phyloP scores from a whole-genome alignment of 2,113 vertebrate genomes.

The Rhadina sibilatrix region DNA sequence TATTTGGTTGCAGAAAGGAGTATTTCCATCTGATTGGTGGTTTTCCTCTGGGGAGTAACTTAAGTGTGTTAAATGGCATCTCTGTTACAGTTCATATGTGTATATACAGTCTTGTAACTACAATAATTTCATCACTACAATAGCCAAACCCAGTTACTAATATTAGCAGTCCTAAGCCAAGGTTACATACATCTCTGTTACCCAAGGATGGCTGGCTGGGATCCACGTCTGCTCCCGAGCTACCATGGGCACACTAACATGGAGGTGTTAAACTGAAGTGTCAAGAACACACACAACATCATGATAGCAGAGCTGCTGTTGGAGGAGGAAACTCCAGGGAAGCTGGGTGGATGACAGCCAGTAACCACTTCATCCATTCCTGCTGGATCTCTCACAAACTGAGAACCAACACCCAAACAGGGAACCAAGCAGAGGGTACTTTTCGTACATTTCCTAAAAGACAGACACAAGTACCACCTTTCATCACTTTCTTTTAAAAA shows the following conservation, averaged over 20 bases:
- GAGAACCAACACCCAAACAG: background rate
- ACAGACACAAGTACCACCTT: background rate
- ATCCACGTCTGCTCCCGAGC: rapidly evolving
- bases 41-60: background rate
- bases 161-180: background rate
- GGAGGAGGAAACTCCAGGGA: background rate
- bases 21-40: conserved; percentile 58
- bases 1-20: conserved; percentile 33
- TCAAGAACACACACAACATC: background rate
- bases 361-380: background rate
- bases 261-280: background rate
- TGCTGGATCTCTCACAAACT: background rate
- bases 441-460: background rate
- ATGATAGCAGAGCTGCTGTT: background rate
- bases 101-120: background rate
- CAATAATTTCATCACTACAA: background rate
- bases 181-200: background rate
- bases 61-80: conserved; percentile 21
- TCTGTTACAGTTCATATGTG: background rate
- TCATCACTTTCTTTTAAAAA: background rate
- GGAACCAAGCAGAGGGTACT: background rate
- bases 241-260: background rate
- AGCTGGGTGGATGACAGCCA: background rate
- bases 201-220: background rate
- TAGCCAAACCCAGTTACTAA: background rate